phyloP scores from a whole-genome alignment of 2,113 vertebrate genomes.

The Okapia johnstoni region DNA sequence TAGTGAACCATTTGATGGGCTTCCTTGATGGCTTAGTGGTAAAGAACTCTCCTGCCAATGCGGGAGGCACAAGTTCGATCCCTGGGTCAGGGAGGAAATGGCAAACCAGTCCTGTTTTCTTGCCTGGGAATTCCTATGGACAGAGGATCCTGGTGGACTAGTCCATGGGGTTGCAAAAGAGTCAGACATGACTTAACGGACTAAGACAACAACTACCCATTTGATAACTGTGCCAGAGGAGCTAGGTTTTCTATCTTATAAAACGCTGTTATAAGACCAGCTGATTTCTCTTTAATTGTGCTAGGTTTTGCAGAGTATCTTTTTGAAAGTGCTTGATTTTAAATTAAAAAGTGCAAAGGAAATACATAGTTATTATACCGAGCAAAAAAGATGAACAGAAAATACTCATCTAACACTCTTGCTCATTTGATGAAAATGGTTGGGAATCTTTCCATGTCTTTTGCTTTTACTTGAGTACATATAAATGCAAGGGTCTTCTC shows the following conservation, averaged over 20 bases:
- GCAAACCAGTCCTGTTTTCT: not conserved
- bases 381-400: not conserved
- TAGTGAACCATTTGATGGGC: not conserved
- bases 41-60: not conserved
- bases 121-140: not conserved
- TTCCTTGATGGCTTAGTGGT: not conserved
- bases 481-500: not conserved
- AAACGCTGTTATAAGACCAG: not conserved
- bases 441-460: rapidly evolving
- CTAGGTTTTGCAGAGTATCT: not conserved
- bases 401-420: rapidly evolving
- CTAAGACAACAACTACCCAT: not conserved
- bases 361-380: not conserved
- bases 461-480: rapidly evolving
- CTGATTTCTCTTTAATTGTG: not conserved
- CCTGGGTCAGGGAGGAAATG: not conserved
- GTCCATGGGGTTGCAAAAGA: not conserved
- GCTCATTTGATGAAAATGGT: rapidly evolving
- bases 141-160: not conserved
- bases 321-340: not conserved
- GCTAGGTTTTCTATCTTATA: not conserved
- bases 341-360: not conserved
- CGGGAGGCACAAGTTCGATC: not conserved
- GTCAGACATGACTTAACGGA: not conserved
- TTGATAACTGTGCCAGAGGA: not conserved